Evolutionary conservation across 2,888 invertebrate genomes (phyloP), one percentile per base, ranked within the genome.

Genomic region (Drosophila testacea): DNA sequence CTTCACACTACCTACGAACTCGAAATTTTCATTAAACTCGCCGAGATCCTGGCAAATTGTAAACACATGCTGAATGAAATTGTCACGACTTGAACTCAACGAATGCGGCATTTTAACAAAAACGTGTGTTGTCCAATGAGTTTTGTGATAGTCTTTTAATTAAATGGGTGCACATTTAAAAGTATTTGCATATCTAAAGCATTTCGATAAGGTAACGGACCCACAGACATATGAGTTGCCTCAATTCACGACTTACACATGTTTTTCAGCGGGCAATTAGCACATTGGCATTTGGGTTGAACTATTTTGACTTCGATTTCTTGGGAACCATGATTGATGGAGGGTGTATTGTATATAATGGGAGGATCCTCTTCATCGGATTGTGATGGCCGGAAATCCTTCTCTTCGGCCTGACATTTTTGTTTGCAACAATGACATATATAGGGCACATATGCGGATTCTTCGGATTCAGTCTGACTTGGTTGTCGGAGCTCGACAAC

Each of bases 191-290:
- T 89, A 75, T 69, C 73, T 44, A 78, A 83, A 56, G 57, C 69
- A 55, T 86, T 88, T 82, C 32, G 88, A 88, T 82, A 85, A 69
- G 82, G 80, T 67, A 22, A 22, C 13, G 32, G 41, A 39, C 67
- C 44, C 55, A 69, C 7, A 32, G 2, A 9, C 7, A 32, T 60
- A 51, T 50, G 4, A 6, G 34, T 1, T 41, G 13, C n/a, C 11
- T 41, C 22, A 44, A n/a, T 9, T 22, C 6, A 11, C 54, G 62
- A 92, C 92, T 92, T 89, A 92, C 92, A 92, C 56, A 85, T 51
- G 81, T 91, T 90, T 64, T 73, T 87, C 42, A 91, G 51, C 7
- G 92, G 92, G 59, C 92, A 92, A 77, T 92, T 92, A 41, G 81
- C 59, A 44, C 92, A 92, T 32, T 76, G 67, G 61, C 92, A 92